A percentile compares a stretch with the other conserved stretches of the same genome.
Conservation (phyloP, 2,888 invertebrate genomes). For the Bursaphelenchus okinawaensis region DNA sequence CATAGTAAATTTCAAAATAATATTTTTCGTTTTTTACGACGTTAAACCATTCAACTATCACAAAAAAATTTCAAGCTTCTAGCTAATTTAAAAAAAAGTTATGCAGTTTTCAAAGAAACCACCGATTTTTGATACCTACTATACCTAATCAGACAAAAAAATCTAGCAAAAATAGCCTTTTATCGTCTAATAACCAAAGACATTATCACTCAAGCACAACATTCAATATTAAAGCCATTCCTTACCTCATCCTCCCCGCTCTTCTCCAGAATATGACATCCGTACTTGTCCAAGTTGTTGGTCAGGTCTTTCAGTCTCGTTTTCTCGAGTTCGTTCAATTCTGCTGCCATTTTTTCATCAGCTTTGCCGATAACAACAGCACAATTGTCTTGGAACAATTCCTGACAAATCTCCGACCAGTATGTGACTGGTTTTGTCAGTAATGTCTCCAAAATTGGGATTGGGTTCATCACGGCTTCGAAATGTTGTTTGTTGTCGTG, state of each 20-base stretch:
- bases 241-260: background rate
- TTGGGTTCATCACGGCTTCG: constrained; percentile 32
- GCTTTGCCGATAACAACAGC: constrained; percentile 64
- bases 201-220: no score
- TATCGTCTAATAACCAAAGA: no score
- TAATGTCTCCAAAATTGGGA: constrained; percentile 61
- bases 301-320: constrained; percentile 67
- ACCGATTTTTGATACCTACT: no score
- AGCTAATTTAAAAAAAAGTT: no score
- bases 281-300: constrained; percentile 51
- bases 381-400: constrained; percentile 35
- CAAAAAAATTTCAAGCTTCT: no score
- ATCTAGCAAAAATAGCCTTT: no score
- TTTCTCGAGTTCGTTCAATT: constrained; percentile 64
- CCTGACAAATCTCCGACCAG: constrained; percentile 69
- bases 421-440: constrained; percentile 66
- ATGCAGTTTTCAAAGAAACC: no score
- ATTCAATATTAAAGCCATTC: no score
- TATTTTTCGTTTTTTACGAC: no score
- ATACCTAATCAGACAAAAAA: no score
- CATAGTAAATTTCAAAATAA: no score
- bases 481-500: constrained; percentile 58
- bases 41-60: no score
- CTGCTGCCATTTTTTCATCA: constrained; percentile 66
- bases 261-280: background rate